Base-by-base conservation (phyloP, 2,888 invertebrate species). In the Eupithecia abbreviata region DNA sequence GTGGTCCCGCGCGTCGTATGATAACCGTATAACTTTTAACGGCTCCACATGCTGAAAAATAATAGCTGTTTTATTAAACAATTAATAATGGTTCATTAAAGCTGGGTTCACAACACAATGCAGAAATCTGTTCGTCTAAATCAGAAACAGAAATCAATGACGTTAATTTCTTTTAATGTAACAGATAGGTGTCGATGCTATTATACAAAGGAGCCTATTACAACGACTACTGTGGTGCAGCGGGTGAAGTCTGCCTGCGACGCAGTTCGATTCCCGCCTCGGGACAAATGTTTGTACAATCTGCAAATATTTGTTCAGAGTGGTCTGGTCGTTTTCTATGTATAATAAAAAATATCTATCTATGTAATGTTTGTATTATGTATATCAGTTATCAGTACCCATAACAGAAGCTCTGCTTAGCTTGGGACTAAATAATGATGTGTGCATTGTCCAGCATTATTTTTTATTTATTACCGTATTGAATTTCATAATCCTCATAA, bases 401-500 rank as follows among this genome's bases (percentile, higher is more conserved):
- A 30, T 30, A 30, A 30, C 1, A 30, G 30, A 30, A 30, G 30
- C 30, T 30, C 30, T 30, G 30, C 30, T 30, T 30, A 30, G 30
- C 30, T 30, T 30, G 30, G 30, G 30, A 1, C 30, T 30, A 30
- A 30, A 30, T 30, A 30, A 30, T 30, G 30, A 30, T 30, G 30
- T 30, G 30, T 30, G 30, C 30, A 30, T 30, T 30, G 30, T 30
- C 30, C 30, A 30, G 1, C 30, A 30, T 30, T 30, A 30, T 30
- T 30, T 30, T 30, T 30, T 30, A 30, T 30, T 30, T 43, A 43
- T 43, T 9, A 41, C 70, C 18, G 62, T 9, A 71, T 67, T 47
- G 30, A 47, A 51, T 73, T 79, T 75, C 77, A 79, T 68, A 76
- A 74, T 77, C 72, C 69, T 62, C 68, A 73, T 49, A 79, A 78